Conservation (phyloP, 2,797 vertebrate genomes). For the Loris lydekkerianus region DNA sequence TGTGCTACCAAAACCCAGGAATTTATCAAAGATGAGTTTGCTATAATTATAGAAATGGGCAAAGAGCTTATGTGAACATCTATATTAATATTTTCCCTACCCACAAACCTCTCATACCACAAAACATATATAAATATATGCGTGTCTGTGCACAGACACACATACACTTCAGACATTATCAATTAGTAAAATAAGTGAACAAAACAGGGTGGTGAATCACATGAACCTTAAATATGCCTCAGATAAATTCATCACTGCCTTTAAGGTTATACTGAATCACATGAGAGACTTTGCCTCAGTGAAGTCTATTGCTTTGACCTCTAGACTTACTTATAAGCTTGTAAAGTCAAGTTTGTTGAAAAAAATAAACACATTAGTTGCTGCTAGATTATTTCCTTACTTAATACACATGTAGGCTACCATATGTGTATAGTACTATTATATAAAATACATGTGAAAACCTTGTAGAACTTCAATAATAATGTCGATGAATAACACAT, state of each 20-base stretch:
- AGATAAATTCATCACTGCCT: neutral
- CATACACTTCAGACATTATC: neutral
- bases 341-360: neutral
- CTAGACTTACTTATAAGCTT: neutral
- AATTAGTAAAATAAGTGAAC: neutral
- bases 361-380: neutral
- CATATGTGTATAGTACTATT: neutral
- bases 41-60: neutral
- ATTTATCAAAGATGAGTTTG: neutral
- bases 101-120: neutral
- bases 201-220: neutral
- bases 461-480: neutral
- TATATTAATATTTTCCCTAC: neutral
- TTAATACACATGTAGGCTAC: neutral
- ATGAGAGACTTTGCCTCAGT: neutral
- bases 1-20: neutral
- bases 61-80: neutral
- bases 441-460: neutral
- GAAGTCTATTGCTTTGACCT: neutral
- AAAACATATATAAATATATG: neutral
- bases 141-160: neutral
- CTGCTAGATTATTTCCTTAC: neutral
- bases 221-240: neutral
- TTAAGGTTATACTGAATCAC: neutral
- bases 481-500: neutral